Evolutionary conservation across 2,888 invertebrate genomes (phyloP), one percentile per base, ranked within the genome.

Genomic region (Tryphoninae sp.): DNA sequence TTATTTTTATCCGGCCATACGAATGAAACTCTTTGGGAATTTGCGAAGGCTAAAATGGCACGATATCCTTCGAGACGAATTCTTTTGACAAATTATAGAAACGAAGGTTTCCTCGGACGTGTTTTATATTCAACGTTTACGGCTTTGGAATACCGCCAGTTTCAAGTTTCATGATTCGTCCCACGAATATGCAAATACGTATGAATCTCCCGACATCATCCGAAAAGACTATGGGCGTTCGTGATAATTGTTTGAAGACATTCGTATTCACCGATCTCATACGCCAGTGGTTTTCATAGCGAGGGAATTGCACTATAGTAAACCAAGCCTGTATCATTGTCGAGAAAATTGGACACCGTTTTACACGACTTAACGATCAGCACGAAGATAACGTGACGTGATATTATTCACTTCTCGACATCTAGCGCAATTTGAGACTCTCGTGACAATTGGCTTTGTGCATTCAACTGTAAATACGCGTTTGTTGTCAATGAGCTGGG

Each of bases 321-420:
- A 61, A 64, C 49, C 3, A 51, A 26, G 61, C 59, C 62, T 59
- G 45, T 68, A 69, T 69, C 78, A 75, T 81, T 71, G 77, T 82
- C 80, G 72, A 82, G 81, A 76, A 82, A 82, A 84, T 84, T 82
- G 80, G 78, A 74, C 79, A 79, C 71, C 84, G 78, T 84, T 82
- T 82, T 80, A 72, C 69, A 78, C 74, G 83, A 81, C 77, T 82
- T 77, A 80, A 82, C 73, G 26, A 22, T 55, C 42, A 51, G 58
- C 51, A 72, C 68, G 61, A 76, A 73, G 67, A 53, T 65, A 67
- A 42, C 78, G 64, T 45, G 62, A 61, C 75, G 80, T 79, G 77
- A 77, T 79, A 90, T 90, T 90, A 90, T 90, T 90, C 90, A 90
- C 88, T 90, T 90, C 86, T 81, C 84, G 45, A 67, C 84, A 85